Conservation (phyloP, 2,797 vertebrate species). For the Erpetoichthys calabaricus region DNA sequence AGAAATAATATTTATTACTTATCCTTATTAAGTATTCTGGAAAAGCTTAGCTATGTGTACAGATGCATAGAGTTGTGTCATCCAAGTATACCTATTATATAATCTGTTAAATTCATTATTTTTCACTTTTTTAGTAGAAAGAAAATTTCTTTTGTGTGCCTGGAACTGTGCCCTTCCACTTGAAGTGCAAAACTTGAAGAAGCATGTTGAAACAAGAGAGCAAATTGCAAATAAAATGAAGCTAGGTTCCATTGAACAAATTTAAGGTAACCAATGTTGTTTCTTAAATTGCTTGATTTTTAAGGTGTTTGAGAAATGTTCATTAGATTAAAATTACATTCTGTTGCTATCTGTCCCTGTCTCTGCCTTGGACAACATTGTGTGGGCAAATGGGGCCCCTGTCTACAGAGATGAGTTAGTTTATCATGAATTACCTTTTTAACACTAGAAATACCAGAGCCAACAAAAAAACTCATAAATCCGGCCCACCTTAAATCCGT, state of each 20-base stretch:
- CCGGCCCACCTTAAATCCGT: no score
- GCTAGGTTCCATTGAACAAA: slow-evolving; percentile 49
- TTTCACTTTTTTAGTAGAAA: slow-evolving; percentile 36
- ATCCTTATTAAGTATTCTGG: not conserved
- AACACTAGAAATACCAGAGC: no score
- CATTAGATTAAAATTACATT: no score
- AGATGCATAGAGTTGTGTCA: not conserved
- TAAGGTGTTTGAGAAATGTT: no score
- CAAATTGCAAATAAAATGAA: slow-evolving; percentile 70
- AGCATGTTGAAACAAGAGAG: slow-evolving; percentile 67
- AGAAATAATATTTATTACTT: no score
- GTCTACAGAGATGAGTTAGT: no score
- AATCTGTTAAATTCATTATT: not conserved
- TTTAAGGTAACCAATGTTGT: slow-evolving; percentile 10
- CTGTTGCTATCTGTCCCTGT: no score
- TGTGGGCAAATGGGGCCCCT: no score
- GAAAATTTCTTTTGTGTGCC: slow-evolving; percentile 65
- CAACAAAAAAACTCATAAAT: no score
- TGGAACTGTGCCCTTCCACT: slow-evolving; percentile 72
- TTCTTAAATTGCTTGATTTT: no score
- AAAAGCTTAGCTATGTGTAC: not conserved
- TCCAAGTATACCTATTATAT: not conserved
- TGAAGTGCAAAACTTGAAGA: slow-evolving; percentile 77
- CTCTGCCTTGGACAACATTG: no score
- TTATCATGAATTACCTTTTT: no score